Evolutionary conservation across 2,797 vertebrate species (phyloP).

Genomic region (Gymnoscopelus microlampas): DNA sequence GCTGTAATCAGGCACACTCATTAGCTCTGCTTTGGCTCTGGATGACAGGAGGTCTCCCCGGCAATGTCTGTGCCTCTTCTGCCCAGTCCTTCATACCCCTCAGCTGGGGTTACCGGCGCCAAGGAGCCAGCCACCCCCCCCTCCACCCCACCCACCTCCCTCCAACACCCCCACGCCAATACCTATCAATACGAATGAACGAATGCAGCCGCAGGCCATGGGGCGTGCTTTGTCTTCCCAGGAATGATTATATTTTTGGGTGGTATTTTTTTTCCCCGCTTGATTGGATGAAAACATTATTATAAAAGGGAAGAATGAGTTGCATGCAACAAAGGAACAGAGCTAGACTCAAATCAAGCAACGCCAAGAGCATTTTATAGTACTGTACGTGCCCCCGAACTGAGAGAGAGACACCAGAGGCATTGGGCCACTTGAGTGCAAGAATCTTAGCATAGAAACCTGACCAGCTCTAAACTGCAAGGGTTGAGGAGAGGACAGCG

Average conservation of each 20-base stretch:
- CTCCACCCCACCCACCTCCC: slow-evolving; percentile 22
- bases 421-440: slow-evolving; percentile 19
- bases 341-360: background rate
- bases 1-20: slow-evolving; percentile 78
- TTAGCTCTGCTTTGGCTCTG: slow-evolving; percentile 78
- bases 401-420: background rate
- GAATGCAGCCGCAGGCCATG: background rate
- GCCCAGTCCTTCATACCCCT: slow-evolving; percentile 70
- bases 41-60: slow-evolving; percentile 77
- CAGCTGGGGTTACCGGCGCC: slow-evolving; percentile 62
- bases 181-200: too few relatives aligned
- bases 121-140: slow-evolving; percentile 50
- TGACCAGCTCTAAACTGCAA: background rate
- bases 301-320: too few relatives aligned
- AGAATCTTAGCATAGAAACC: slow-evolving; percentile 6
- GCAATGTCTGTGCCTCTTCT: slow-evolving; percentile 68
- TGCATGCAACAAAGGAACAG: background rate
- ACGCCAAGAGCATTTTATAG: background rate
- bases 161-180: too few relatives aligned
- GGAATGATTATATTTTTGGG: background rate
- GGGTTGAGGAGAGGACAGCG: background rate
- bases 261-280: too few relatives aligned
- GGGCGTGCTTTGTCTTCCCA: background rate
- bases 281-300: too few relatives aligned
- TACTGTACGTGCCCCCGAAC: too few relatives aligned